Base-by-base conservation (phyloP, 2,888 invertebrate genomes). In the Drosophila fungiperda region DNA sequence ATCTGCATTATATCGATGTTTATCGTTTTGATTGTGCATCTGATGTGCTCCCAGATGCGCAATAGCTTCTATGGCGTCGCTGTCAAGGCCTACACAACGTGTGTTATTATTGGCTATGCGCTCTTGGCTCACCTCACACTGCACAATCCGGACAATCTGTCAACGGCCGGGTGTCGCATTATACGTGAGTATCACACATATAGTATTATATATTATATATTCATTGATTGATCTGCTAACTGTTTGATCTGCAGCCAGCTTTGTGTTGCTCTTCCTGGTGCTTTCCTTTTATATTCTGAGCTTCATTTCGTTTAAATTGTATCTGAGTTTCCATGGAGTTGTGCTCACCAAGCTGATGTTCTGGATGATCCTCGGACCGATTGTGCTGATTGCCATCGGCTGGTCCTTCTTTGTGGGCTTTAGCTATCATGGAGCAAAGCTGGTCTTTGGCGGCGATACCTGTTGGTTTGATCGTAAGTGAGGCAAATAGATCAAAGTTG, bases 391-490 rank as follows among this genome's bases (percentile, higher is more conserved):
- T 15, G 83, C 85, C n/a, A 74, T 89, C 1, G 84, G 87, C 5
- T 91, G 91, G 91, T 90, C 92, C 1, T 70, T 84, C 15, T 90
- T 79, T 15, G 90, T 86, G n/a, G 87, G 85, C 52, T 82, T 86
- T 35, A 89, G 82, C 20, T 71, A 80, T 36, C 79, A 89, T 9
- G 79, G 83, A 0, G 69, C 80, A 15, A 93, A 93, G 29, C 95
- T 95, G 0, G 92, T 93, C 48, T 94, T 96, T 71, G 95, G 95
- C 0, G 82, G 81, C 2, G 91, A 90, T 11, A 94, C 93, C 70
- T 96, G 96, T 88, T 96, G 95, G 94, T 94, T 95, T 76, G 92
- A 91, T 83, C 93, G 96, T 95, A 92, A 90, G 92, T 87, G 12
- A 5, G 4, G 3, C 2, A 7, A n/a, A 2, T 0, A n/a, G 20